These are phyloP conservation scores for Orthosia cruda DNA, from an alignment of 2,888 invertebrate genomes.

Conservation along the genomic window DNA sequence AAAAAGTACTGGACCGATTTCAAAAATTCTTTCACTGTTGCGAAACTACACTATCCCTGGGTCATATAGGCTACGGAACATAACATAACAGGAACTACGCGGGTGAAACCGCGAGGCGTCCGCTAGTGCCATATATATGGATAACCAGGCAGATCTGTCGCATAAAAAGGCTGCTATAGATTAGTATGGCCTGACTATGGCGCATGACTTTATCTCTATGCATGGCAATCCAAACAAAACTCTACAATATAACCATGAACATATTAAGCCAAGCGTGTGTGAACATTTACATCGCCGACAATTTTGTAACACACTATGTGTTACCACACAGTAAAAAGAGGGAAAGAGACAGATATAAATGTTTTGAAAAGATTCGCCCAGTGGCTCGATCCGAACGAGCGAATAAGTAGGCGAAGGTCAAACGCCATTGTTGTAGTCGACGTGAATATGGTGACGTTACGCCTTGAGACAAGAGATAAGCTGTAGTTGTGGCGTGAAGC, in stretches of 20 bases:
- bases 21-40: too few species aligned
- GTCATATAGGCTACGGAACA: too few species aligned
- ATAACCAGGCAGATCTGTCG: not conserved
- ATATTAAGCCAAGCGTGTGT: conserved; percentile 47
- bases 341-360: conserved; percentile 75
- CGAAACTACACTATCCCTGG: too few species aligned
- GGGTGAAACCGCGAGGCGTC: too few species aligned
- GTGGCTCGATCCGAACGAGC: conserved; percentile 87
- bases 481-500: conserved; percentile 70
- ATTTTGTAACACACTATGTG: conserved; percentile 59
- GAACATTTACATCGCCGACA: conserved; percentile 37
- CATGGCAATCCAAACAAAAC: conserved; percentile 17
- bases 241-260: conserved; percentile 55
- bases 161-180: not conserved
- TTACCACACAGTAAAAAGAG: conserved; percentile 58
- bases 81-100: too few species aligned
- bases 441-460: conserved; percentile 84
- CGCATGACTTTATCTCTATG: not conserved
- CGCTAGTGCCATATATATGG: too few species aligned
- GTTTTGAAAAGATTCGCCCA: conserved; percentile 87
- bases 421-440: conserved; percentile 88
- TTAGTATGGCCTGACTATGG: not conserved
- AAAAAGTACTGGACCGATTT: too few species aligned
- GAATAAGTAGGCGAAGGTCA: conserved; percentile 90
- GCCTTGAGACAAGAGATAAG: conserved; percentile 78